Conservation (phyloP, 2,888 invertebrate species). For the Agonopterix arenella region DNA sequence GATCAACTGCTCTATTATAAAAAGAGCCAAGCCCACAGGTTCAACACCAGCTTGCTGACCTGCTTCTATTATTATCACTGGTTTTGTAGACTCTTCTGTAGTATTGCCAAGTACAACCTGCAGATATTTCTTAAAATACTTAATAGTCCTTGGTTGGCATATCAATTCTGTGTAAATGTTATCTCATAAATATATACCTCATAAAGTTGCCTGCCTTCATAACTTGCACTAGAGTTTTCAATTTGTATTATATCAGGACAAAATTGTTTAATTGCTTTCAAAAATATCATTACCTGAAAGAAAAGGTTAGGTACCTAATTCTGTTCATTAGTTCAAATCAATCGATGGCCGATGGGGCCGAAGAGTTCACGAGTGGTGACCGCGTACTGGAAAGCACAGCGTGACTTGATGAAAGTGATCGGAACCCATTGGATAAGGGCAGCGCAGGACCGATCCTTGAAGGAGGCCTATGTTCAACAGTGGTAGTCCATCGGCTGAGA, state of each 20-base stretch:
- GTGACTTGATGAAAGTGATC: too few species aligned
- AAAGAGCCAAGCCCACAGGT: slow-evolving; percentile 43
- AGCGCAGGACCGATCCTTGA: too few species aligned
- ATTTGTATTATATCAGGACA: slow-evolving; percentile 29
- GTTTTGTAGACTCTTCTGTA: slow-evolving; percentile 15
- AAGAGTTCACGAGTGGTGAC: too few species aligned
- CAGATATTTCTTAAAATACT: too few species aligned
- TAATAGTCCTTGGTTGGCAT: too few species aligned
- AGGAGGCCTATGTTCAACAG: too few species aligned
- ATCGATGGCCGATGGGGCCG: too few species aligned
- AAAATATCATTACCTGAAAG: slow-evolving; percentile 47
- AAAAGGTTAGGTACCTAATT: not conserved
- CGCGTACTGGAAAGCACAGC: too few species aligned
- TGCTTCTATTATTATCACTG: slow-evolving; percentile 54
- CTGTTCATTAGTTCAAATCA: too few species aligned
- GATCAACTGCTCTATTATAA: slow-evolving; percentile 48
- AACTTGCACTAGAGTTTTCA: slow-evolving; percentile 27
- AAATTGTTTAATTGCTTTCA: slow-evolving; percentile 43
- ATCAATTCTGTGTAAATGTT: not conserved
- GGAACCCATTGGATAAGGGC: too few species aligned
- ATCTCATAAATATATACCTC: slow-evolving; percentile 31
- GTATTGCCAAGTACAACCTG: too few species aligned
- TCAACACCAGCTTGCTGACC: slow-evolving; percentile 50
- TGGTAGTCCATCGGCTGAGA: too few species aligned
- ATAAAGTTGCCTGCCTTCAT: slow-evolving; percentile 45